Conservation (phyloP, 1,140 invertebrate genomes). For the Octopus sinensis region DNA sequence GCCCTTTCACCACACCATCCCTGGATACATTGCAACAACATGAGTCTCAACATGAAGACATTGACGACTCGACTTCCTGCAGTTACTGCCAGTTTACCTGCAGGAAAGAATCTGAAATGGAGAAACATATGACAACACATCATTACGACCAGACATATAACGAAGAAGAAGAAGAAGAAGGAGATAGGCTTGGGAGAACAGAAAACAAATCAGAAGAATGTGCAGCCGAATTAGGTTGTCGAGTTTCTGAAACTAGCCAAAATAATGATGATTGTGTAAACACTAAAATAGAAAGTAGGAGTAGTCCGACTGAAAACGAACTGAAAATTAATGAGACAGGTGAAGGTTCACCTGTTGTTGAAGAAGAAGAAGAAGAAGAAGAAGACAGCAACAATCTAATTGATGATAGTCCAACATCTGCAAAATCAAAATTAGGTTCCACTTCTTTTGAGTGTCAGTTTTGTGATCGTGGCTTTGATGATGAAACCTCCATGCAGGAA, state of each 20-base stretch:
- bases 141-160: conserved; percentile 35
- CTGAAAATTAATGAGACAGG: background rate
- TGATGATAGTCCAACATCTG: background rate
- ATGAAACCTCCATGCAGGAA: conserved; percentile 40
- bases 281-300: background rate
- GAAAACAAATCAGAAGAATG: background rate
- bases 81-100: conserved; percentile 47
- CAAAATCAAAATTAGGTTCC: conserved; percentile 21
- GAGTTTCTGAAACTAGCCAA: background rate
- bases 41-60: conserved; percentile 33
- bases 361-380: conserved; percentile 14
- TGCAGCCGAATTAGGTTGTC: background rate
- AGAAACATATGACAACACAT: conserved; percentile 48
- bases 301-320: background rate
- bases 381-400: background rate
- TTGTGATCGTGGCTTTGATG: conserved; percentile 51
- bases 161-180: conserved; percentile 18
- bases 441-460: conserved; percentile 51
- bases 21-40: conserved; percentile 36
- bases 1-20: conserved; percentile 43
- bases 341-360: background rate
- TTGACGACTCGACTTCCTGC: conserved; percentile 36
- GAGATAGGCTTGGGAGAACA: background rate
- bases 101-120: conserved; percentile 30
- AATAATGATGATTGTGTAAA: background rate